A percentile compares a stretch with the other conserved stretches of the same genome.
These are phyloP conservation scores for Sinosuthora webbiana DNA, from an alignment of 2,113 vertebrate species.

Conservation along the genomic window DNA sequence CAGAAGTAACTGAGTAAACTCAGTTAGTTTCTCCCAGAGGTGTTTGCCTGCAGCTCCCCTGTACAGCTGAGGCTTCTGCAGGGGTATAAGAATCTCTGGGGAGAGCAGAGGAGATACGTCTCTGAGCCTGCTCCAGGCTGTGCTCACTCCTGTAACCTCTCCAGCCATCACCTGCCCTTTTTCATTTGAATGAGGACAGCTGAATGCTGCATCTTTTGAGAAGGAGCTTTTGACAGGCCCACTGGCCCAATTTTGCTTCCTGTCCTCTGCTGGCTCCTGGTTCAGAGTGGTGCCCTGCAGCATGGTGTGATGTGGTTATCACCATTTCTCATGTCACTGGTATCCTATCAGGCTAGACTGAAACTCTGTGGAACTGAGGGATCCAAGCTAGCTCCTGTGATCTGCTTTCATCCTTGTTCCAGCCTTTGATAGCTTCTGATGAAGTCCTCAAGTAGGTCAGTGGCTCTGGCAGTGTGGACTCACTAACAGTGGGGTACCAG, in stretches of 20 bases:
- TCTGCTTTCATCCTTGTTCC: background rate
- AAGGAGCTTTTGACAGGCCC: background rate
- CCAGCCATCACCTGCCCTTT: background rate
- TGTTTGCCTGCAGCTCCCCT: background rate
- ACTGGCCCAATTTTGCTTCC: background rate
- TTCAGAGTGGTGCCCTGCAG: background rate
- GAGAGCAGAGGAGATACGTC: background rate
- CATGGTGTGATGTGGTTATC: background rate
- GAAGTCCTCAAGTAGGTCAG: background rate
- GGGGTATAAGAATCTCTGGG: background rate
- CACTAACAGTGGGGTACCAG: background rate
- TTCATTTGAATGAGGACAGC: background rate
- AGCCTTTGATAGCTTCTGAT: background rate
- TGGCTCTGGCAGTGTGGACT: background rate
- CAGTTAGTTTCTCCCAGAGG: background rate
- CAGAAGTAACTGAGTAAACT: background rate
- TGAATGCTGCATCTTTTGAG: background rate
- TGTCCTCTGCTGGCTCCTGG: background rate
- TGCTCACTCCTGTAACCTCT: background rate
- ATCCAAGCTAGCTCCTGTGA: background rate
- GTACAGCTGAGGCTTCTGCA: background rate
- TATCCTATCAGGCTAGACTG: background rate
- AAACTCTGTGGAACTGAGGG: background rate
- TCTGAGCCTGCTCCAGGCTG: background rate
- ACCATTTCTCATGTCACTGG: background rate